These are phyloP conservation scores for Brachyopa scutellaris DNA, from an alignment of 2,888 invertebrate genomes.

Conservation along the genomic window DNA sequence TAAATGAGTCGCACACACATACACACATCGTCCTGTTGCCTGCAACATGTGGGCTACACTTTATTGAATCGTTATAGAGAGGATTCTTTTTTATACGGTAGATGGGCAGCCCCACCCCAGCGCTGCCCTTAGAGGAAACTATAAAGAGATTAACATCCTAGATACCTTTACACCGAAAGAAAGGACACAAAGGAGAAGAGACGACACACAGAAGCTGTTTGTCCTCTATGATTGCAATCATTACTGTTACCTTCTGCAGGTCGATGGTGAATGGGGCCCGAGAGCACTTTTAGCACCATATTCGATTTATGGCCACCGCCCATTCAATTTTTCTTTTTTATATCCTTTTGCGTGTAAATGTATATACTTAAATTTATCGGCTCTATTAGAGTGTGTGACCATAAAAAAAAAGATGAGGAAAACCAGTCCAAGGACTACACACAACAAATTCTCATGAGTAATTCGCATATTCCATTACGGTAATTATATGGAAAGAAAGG, in stretches of 20 bases:
- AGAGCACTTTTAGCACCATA: constrained; percentile 43
- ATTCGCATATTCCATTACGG: constrained; percentile 71
- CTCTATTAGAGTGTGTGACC: constrained; percentile 41
- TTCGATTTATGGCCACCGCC: constrained; percentile 53
- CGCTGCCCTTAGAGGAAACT: constrained; percentile 51
- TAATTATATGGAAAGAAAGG: constrained; percentile 54
- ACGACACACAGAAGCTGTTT: constrained; percentile 47
- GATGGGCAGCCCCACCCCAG: too few species aligned
- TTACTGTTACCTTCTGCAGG: constrained; percentile 60
- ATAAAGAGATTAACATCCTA: constrained; percentile 71
- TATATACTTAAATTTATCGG: constrained; percentile 33
- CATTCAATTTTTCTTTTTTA: constrained; percentile 59
- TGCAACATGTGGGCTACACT: constrained; percentile 70
- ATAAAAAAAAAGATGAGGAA: constrained; percentile 25
- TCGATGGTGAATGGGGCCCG: neutral
- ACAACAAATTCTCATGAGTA: constrained; percentile 56
- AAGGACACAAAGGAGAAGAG: constrained; percentile 40
- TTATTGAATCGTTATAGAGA: constrained; percentile 66
- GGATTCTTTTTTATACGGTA: constrained; percentile 44
- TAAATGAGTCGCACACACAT: constrained; percentile 59
- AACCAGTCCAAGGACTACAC: constrained; percentile 48
- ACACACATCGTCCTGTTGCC: constrained; percentile 49
- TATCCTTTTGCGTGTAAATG: constrained; percentile 8
- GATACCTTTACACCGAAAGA: constrained; percentile 52
- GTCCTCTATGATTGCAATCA: constrained; percentile 68